Base-by-base conservation (phyloP, 1,140 invertebrate genomes). In the Bombyx mandarina region DNA sequence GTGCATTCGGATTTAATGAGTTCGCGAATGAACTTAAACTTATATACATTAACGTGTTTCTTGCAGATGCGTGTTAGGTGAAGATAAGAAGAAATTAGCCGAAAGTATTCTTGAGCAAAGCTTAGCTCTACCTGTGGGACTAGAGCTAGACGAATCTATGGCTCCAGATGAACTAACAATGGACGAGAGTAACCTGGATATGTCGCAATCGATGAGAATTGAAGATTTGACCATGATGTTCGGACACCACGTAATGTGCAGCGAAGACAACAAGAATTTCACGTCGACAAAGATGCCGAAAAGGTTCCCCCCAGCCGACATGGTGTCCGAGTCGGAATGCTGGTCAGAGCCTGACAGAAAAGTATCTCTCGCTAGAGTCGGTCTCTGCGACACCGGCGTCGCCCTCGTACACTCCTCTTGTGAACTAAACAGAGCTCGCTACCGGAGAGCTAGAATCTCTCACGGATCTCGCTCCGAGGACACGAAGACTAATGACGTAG, bases 271-370 rank as follows among this genome's bases (percentile, higher is more conserved):
- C 54, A 71, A 67, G 12, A 72, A 65, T 61, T 62, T 64, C 54
- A 72, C 65, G 2, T 53, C 57, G 4, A 72, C 56, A 57, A 79
- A 75, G 66, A 47, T 69, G n/a, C 22, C 66, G 12, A 68, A 65
- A 58, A 63, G 72, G 59, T 71, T 79, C 54, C 72, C 77, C 43
- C 72, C 77, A 54, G 79, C 90, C 60, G 80, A 91, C 79, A 54
- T 76, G 26, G 88, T 91, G 43, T 94, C 93, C 1, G 94, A 96
- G 73, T 94, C 93, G 0, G 95, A 96, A 69, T 92, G 93, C 18
- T 96, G 94, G 92, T 95, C 94, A 0, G 94, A 96, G 74, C 94
- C 94, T 0, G 95, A 96, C 69, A 89, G 94, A 58, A 92, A 90
- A 57, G 94, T 96, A 0, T 96, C 94, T 0, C 77, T 93, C 57